Conservation (phyloP, 1,140 invertebrate species). For the Drosophila murphyi region DNA sequence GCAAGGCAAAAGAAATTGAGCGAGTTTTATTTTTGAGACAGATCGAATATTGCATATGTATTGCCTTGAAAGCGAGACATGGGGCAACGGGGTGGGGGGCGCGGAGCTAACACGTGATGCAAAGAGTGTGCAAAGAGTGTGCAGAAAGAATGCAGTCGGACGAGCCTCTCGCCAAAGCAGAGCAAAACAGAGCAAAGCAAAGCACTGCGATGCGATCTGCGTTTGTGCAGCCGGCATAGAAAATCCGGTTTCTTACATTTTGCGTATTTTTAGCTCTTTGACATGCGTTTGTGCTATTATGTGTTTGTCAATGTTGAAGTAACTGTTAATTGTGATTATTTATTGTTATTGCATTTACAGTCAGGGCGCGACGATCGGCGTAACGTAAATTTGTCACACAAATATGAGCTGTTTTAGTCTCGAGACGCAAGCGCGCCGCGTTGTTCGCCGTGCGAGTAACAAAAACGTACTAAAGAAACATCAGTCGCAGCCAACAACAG, state of each 20-base stretch:
- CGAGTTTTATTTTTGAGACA: constrained; percentile 30
- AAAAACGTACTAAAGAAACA: constrained; percentile 64
- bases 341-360: constrained; percentile 18
- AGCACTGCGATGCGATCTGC: background rate
- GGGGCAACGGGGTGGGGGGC: background rate
- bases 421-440: constrained; percentile 60
- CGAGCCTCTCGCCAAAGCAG: constrained; percentile 57
- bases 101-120: constrained; percentile 51
- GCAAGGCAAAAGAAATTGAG: constrained; percentile 18
- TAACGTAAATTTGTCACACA: constrained; percentile 21
- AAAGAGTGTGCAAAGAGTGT: constrained; percentile 33
- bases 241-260: constrained; percentile 41
- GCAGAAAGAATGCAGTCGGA: constrained; percentile 74
- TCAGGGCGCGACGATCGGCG: constrained; percentile 31
- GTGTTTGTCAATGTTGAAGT: background rate
- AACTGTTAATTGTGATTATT: constrained; percentile 10
- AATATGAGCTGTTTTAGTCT: background rate
- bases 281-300: background rate
- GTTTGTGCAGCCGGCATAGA: constrained; percentile 31
- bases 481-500: constrained; percentile 8
- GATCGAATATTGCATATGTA: constrained; percentile 22
- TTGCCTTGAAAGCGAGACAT: constrained; percentile 38
- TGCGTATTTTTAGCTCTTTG: constrained; percentile 2
- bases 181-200: no score
- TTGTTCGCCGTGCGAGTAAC: constrained; percentile 61